Evolutionary conservation across 2,113 vertebrate genomes (phyloP).

Genomic region (Calonectris borealis): DNA sequence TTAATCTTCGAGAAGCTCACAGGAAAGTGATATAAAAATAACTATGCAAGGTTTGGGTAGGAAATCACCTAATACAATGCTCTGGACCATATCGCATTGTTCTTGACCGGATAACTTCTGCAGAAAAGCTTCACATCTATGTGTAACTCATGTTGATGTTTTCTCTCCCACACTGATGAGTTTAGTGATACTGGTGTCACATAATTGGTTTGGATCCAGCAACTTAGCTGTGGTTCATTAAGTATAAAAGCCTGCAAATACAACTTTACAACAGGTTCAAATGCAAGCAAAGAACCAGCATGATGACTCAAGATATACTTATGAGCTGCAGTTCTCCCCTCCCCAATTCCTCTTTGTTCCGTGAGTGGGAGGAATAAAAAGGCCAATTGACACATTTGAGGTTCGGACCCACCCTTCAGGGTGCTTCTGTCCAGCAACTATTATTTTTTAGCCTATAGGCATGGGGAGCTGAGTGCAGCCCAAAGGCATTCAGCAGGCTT

Average conservation of each 20-base stretch:
- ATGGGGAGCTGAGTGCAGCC: not conserved
- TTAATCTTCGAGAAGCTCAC: not conserved
- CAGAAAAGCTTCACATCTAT: not conserved
- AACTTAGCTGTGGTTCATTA: not conserved
- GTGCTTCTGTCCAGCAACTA: not conserved
- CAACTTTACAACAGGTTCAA: not conserved
- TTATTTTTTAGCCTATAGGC: not conserved
- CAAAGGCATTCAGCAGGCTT: not conserved
- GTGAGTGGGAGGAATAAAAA: not conserved
- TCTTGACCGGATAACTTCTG: conserved; percentile 16
- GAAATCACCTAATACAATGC: not conserved
- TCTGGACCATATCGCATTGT: not conserved
- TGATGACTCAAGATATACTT: not conserved
- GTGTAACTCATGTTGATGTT: not conserved
- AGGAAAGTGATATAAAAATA: conserved; percentile 30
- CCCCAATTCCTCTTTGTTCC: not conserved
- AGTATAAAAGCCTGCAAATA: not conserved
- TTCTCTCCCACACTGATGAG: not conserved
- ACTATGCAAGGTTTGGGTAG: not conserved
- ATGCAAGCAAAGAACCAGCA: not conserved
- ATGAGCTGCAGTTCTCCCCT: not conserved
- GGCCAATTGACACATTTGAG: not conserved
- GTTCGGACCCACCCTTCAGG: not conserved
- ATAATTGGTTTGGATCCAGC: not conserved
- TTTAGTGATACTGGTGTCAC: not conserved